Percentiles rank a stretch among this genome's conserved stretches.
These are phyloP conservation scores for Chaetorhynchus papuensis DNA, from an alignment of 2,113 vertebrate genomes.

Conservation along the genomic window DNA sequence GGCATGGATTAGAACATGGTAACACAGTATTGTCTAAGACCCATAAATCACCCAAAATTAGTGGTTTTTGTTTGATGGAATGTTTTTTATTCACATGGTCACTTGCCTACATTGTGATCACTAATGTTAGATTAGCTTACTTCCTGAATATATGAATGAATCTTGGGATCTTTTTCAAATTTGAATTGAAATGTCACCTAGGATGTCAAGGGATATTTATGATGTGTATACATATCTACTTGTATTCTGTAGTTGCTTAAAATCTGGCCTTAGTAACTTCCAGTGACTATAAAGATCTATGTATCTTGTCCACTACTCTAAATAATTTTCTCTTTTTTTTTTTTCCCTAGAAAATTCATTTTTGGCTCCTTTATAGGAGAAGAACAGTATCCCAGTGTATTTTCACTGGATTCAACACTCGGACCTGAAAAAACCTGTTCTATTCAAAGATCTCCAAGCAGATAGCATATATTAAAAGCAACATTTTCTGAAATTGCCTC, in stretches of 20 bases:
- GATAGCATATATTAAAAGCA: not conserved
- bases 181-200: not conserved
- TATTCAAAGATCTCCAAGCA: not conserved
- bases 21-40: not conserved
- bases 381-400: not conserved
- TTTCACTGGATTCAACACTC: not conserved
- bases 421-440: not conserved
- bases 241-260: not conserved
- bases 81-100: not conserved
- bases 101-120: accelerated
- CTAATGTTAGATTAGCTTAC: not conserved
- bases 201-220: not conserved
- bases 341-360: not conserved
- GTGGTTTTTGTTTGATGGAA: not conserved
- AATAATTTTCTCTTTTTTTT: not conserved
- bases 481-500: not conserved
- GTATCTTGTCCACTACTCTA: accelerated
- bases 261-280: not conserved
- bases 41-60: not conserved
- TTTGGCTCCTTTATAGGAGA: not conserved
- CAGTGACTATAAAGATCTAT: not conserved
- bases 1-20: not conserved
- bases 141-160: not conserved
- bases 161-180: not conserved
- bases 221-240: accelerated